phyloP scores from a whole-genome alignment of 2,888 invertebrate species.

The Icerya purchasi region DNA sequence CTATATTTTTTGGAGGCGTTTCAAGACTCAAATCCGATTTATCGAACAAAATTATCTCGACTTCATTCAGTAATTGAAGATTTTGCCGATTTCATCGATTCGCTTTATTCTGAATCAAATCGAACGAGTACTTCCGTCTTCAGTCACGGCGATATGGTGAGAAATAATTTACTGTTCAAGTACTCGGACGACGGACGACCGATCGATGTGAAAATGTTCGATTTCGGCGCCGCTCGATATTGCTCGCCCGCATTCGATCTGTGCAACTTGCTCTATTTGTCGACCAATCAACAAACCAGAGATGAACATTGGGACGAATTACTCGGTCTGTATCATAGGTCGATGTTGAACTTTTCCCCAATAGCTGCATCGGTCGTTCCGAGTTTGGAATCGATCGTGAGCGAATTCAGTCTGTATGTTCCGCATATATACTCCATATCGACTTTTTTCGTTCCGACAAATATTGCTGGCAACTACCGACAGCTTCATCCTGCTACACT shows the following conservation, averaged over 20 bases:
- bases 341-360: neutral
- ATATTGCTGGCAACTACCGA: too few species aligned
- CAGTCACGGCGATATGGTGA: conserved; percentile 6
- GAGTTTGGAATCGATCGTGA: neutral
- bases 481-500: too few species aligned
- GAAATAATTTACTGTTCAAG: conserved; percentile 6
- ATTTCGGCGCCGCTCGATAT: neutral
- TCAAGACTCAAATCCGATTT: neutral
- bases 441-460: too few species aligned
- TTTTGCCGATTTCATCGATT: neutral
- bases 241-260: conserved; percentile 1
- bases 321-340: neutral
- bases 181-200: conserved; percentile 1
- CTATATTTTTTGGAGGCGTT: neutral
- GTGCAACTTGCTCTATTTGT: conserved; percentile 2
- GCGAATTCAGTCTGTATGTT: neutral
- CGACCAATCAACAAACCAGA: neutral
- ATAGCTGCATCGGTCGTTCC: neutral
- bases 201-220: neutral
- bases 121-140: neutral
- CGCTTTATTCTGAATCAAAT: neutral
- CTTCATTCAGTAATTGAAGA: neutral
- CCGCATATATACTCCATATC: neutral
- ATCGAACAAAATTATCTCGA: neutral
- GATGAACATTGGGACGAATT: conserved; percentile 2